Conservation (phyloP, 2,888 invertebrate genomes). For the Sminthurides aquaticus region DNA sequence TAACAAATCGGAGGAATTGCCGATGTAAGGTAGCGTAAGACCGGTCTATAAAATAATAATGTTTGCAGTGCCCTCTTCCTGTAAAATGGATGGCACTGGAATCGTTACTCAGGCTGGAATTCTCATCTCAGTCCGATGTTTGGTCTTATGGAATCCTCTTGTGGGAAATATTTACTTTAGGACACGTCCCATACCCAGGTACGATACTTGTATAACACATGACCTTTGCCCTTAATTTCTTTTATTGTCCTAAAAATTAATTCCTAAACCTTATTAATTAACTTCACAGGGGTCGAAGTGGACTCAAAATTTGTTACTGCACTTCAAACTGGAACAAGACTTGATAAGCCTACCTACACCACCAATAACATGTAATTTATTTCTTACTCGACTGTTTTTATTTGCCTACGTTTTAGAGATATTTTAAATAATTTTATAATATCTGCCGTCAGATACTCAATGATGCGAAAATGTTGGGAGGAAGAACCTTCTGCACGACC, state of each 20-base stretch:
- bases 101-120: constrained; percentile 5
- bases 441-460: constrained; percentile 3
- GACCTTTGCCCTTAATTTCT: no score
- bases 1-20: background rate
- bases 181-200: constrained; percentile 14
- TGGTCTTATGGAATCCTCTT: constrained; percentile 12
- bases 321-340: constrained; percentile 3
- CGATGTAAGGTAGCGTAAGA: no score
- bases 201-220: no score
- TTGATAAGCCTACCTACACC: background rate
- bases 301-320: constrained; percentile 5
- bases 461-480: constrained; percentile 13
- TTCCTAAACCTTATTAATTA: background rate
- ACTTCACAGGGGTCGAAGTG: background rate
- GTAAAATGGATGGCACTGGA: constrained; percentile 19
- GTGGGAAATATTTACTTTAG: constrained; percentile 15
- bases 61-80: constrained; percentile 13
- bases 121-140: constrained; percentile 11
- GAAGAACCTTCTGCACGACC: constrained; percentile 7
- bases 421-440: background rate
- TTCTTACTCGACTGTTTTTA: background rate
- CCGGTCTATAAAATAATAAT: no score
- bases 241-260: no score
- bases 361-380: constrained; percentile 8
- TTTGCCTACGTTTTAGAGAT: background rate